Evolutionary conservation across 2,888 invertebrate genomes (phyloP).

Genomic region (Watsonalla cultraria): DNA sequence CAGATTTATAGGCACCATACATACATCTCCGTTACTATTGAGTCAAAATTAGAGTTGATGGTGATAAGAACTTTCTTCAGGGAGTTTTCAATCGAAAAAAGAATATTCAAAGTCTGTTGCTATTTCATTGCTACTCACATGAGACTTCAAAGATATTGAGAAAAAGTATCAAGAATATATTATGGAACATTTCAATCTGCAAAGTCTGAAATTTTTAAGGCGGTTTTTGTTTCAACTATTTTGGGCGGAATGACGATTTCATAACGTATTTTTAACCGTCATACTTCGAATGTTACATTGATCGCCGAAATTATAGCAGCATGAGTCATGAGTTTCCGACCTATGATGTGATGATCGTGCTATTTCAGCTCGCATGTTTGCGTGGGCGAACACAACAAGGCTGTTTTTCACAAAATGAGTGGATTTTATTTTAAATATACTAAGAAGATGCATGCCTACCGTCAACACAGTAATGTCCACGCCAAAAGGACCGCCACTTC

Average conservation of each 20-base stretch:
- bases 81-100: no score
- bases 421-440: constrained; percentile 45
- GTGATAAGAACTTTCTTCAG: no score
- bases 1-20: no score
- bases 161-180: no score
- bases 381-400: constrained; percentile 71
- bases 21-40: no score
- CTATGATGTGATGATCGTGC: constrained; percentile 42
- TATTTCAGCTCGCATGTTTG: constrained; percentile 51
- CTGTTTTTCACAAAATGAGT: constrained; percentile 61
- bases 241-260: constrained; percentile 34
- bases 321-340: constrained; percentile 55
- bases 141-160: no score
- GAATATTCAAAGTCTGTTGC: no score
- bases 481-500: constrained; percentile 7
- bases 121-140: no score
- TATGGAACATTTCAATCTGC: not conserved
- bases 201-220: constrained; percentile 10
- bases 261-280: constrained; percentile 44
- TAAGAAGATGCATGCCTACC: constrained; percentile 31
- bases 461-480: constrained; percentile 17
- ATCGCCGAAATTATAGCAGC: constrained; percentile 56
- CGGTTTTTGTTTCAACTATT: constrained; percentile 16
- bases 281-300: constrained; percentile 55
- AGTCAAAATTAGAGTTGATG: no score